phyloP scores from a whole-genome alignment of 2,888 invertebrate genomes.

The Ornithoptera priamus region DNA sequence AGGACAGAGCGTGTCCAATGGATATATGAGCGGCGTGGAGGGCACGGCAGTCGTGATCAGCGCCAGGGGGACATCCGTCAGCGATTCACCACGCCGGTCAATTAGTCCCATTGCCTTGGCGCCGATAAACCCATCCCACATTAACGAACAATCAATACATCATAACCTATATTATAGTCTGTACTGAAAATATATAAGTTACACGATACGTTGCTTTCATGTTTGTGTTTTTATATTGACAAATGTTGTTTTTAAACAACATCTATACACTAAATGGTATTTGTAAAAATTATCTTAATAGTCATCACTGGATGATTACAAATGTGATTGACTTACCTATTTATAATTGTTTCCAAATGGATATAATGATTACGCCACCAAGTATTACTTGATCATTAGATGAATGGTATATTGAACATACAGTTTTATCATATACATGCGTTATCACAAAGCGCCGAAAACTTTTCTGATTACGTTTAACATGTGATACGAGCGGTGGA shows the following conservation, averaged over 20 bases:
- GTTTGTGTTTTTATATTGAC: too few species aligned
- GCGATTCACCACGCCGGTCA: constrained; percentile 67
- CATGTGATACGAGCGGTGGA: constrained; percentile 25
- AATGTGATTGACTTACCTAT: constrained; percentile 19
- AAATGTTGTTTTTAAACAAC: too few species aligned
- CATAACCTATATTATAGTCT: constrained; percentile 34
- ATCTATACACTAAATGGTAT: too few species aligned
- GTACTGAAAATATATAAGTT: background rate
- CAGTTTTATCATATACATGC: constrained; percentile 1
- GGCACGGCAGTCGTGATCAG: constrained; percentile 46
- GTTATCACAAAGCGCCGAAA: constrained; percentile 14
- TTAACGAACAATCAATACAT: constrained; percentile 32
- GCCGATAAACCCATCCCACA: constrained; percentile 39
- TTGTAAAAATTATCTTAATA: too few species aligned
- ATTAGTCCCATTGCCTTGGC: constrained; percentile 56
- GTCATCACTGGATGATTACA: too few species aligned
- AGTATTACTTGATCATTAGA: background rate
- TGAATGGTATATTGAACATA: background rate
- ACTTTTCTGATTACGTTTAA: constrained; percentile 24
- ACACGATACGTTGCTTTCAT: too few species aligned
- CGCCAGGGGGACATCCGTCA: constrained; percentile 62
- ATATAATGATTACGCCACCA: background rate
- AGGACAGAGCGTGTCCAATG: constrained; percentile 61
- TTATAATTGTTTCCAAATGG: background rate
- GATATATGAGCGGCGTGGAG: constrained; percentile 36